Conservation (phyloP, 2,888 invertebrate genomes). For the Nephrotoma flavescens region DNA sequence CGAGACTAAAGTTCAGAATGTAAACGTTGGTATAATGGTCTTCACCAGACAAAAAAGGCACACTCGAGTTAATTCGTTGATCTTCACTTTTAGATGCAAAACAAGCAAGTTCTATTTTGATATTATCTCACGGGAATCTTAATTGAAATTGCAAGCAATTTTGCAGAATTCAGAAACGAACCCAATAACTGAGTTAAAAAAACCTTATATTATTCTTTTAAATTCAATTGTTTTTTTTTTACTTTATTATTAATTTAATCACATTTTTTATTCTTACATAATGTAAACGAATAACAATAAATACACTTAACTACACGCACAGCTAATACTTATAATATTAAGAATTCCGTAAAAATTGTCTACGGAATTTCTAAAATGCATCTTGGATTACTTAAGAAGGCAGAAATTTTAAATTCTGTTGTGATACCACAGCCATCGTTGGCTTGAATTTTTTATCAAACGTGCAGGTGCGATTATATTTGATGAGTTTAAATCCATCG, state of each 20-base stretch:
- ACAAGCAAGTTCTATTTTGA: too few species aligned
- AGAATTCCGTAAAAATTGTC: neutral
- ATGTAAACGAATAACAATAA: neutral
- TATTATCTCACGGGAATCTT: too few species aligned
- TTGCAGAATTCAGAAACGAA: too few species aligned
- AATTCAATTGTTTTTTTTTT: neutral
- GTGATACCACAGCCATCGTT: constrained; percentile 15
- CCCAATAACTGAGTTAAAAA: too few species aligned
- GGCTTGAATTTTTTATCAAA: constrained; percentile 36
- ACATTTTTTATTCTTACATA: neutral
- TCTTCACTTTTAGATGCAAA: too few species aligned
- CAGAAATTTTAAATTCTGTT: neutral
- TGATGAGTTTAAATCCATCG: constrained; percentile 33
- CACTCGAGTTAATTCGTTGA: too few species aligned
- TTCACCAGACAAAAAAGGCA: too few species aligned
- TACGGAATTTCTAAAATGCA: neutral
- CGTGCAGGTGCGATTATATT: constrained; percentile 41
- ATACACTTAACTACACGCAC: neutral
- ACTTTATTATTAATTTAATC: neutral
- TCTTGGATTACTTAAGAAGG: neutral
- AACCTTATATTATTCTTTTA: too few species aligned
- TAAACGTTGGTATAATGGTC: too few species aligned
- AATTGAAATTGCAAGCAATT: too few species aligned
- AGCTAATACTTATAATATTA: neutral
- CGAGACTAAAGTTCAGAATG: too few species aligned